Evolutionary conservation across 2,113 vertebrate genomes (phyloP).

Genomic region (Proteles cristata): DNA sequence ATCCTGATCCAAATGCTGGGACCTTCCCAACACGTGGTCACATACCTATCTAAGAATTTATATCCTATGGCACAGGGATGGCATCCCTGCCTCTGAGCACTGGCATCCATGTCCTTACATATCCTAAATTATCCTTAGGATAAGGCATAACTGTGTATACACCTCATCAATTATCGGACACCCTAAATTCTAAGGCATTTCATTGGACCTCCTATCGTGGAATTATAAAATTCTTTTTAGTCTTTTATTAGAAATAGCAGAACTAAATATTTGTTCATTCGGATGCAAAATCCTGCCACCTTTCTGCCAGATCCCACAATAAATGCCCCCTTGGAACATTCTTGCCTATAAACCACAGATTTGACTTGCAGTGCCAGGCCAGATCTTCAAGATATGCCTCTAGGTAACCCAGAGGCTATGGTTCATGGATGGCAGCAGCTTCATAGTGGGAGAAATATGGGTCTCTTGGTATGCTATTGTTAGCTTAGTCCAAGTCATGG

Average conservation of each 20-base stretch:
- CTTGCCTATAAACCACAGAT: not conserved
- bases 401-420: not conserved
- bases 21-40: not conserved
- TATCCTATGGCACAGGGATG: not conserved
- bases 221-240: not conserved
- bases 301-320: not conserved
- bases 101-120: not conserved
- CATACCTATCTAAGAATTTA: not conserved
- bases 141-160: not conserved
- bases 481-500: not conserved
- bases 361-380: not conserved
- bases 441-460: not conserved
- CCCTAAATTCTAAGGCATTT: not conserved
- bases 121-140: not conserved
- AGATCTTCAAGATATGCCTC: not conserved
- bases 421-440: not conserved
- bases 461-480: not conserved
- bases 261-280: not conserved
- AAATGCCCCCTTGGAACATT: not conserved
- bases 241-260: not conserved
- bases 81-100: not conserved
- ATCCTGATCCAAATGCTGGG: not conserved
- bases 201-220: not conserved
- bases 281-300: not conserved
- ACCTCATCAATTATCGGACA: not conserved